phyloP scores from a whole-genome alignment of 2,888 invertebrate species.

The Stenurella melanura region DNA sequence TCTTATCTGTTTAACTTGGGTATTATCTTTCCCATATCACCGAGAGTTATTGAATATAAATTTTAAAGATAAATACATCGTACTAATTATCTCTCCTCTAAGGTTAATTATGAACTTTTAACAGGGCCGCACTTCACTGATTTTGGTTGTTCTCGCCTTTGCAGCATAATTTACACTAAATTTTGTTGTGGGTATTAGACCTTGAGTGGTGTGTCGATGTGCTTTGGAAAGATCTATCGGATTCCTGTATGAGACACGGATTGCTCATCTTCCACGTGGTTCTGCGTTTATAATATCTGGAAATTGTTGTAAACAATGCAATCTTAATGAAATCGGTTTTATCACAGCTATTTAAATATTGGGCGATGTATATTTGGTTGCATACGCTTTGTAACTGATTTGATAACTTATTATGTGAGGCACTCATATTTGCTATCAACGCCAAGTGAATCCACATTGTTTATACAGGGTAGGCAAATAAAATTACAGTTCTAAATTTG shows the following conservation, averaged over 20 bases:
- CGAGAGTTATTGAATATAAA: constrained; percentile 42
- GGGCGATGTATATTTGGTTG: constrained; percentile 28
- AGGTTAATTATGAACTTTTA: constrained; percentile 26
- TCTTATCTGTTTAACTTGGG: constrained; percentile 34
- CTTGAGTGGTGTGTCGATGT: constrained; percentile 31
- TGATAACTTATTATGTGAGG: neutral
- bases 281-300: neutral
- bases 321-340: neutral
- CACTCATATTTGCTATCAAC: neutral
- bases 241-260: constrained; percentile 27
- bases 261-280: constrained; percentile 39
- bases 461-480: too few relatives aligned
- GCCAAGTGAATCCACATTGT: neutral
- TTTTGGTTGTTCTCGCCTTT: constrained; percentile 33
- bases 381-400: constrained; percentile 13
- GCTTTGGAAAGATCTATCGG: constrained; percentile 19
- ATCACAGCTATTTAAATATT: constrained; percentile 13
- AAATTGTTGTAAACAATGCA: constrained; percentile 29
- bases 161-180: constrained; percentile 35
- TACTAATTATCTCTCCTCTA: constrained; percentile 34
- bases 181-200: constrained; percentile 36
- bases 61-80: constrained; percentile 45
- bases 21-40: constrained; percentile 47
- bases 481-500: neutral
- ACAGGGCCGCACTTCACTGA: constrained; percentile 30